phyloP scores from a whole-genome alignment of 2,113 vertebrate species.

The Cyanistes caeruleus region DNA sequence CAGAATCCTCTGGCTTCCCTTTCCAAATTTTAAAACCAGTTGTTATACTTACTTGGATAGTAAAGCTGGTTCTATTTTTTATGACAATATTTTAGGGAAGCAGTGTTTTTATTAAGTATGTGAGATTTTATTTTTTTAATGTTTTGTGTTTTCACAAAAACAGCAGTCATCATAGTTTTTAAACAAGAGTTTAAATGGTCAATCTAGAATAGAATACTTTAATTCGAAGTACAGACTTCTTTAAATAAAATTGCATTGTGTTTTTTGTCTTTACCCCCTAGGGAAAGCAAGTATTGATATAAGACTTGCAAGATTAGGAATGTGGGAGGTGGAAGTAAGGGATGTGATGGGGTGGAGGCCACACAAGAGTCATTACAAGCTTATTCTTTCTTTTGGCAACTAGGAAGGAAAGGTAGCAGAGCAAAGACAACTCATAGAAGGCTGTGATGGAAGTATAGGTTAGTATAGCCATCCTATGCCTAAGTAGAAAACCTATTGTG shows the following conservation, averaged over 20 bases:
- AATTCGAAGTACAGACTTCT: background rate
- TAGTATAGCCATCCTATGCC: background rate
- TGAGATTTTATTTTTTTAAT: background rate
- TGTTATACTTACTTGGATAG: background rate
- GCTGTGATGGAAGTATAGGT: background rate
- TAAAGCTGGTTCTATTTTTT: background rate
- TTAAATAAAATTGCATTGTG: background rate
- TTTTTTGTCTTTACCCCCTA: background rate
- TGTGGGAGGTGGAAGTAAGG: background rate
- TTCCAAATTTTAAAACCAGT: background rate
- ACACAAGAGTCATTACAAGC: background rate
- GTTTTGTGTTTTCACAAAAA: background rate
- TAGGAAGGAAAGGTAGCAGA: background rate
- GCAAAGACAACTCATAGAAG: background rate
- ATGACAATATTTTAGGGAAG: background rate
- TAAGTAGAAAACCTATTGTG: background rate
- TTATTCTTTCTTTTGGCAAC: background rate
- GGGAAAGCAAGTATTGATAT: background rate
- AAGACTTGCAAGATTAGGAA: background rate
- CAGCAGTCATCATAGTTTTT: background rate
- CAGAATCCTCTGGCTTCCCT: background rate
- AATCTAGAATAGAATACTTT: background rate
- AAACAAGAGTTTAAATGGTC: background rate
- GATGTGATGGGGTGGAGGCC: background rate
- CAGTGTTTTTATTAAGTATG: background rate